Evolutionary conservation across 2,113 vertebrate genomes (phyloP).

Genomic region (Chascanopsetta lugubris): DNA sequence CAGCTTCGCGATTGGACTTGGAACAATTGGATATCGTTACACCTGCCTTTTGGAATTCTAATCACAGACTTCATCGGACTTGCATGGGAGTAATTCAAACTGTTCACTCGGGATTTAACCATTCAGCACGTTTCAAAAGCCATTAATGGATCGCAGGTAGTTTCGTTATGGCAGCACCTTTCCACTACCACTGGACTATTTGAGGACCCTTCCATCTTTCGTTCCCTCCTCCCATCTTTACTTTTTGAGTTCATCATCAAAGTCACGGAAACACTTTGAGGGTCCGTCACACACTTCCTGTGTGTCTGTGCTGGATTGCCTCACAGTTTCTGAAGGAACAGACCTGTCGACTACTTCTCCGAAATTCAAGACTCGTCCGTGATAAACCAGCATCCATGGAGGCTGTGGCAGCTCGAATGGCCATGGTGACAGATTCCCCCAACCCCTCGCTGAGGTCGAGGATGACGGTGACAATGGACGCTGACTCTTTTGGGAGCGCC

Average conservation of each 20-base stretch:
- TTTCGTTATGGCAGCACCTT: neutral
- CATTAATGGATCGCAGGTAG: neutral
- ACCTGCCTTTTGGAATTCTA: too few species aligned
- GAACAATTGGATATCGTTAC: too few species aligned
- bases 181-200: neutral
- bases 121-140: neutral
- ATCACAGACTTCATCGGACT: too few species aligned
- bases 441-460: constrained; percentile 69
- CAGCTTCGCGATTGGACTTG: too few species aligned
- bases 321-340: neutral
- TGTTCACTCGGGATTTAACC: neutral
- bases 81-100: too few species aligned
- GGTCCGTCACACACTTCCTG: neutral
- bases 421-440: constrained; percentile 66
- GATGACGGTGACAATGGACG: constrained; percentile 57
- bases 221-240: neutral
- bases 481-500: constrained; percentile 63
- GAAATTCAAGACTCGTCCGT: neutral
- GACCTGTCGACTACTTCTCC: neutral
- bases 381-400: constrained; percentile 39
- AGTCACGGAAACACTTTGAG: neutral
- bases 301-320: neutral
- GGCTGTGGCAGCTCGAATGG: constrained; percentile 41
- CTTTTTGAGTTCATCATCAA: neutral
- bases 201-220: neutral